Evolutionary conservation across 1,140 invertebrate genomes (phyloP).

Genomic region (Thaumatotibia leucotreta): DNA sequence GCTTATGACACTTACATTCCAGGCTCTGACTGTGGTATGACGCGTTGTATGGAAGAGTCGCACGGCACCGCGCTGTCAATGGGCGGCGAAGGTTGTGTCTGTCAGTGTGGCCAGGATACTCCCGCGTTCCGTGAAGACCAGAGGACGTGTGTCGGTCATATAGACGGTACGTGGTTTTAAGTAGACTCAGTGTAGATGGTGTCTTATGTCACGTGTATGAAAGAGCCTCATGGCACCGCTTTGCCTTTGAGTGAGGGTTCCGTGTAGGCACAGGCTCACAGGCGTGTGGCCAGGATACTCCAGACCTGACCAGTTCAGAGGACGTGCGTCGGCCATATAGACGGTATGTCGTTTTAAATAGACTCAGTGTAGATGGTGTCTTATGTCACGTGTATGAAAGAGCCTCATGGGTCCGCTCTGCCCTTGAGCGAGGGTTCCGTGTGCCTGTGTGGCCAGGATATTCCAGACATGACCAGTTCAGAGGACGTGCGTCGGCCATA

Average conservation of each 20-base stretch:
- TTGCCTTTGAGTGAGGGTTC: too few relatives aligned
- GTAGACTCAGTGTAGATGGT: background rate
- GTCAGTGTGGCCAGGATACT: slow-evolving; percentile 70
- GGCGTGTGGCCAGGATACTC: slow-evolving; percentile 67
- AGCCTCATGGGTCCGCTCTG: too few relatives aligned
- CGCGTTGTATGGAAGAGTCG: slow-evolving; percentile 67
- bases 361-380: background rate
- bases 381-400: too few relatives aligned
- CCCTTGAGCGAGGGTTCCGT: too few relatives aligned
- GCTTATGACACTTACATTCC: too few relatives aligned
- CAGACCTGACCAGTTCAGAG: slow-evolving; percentile 76
- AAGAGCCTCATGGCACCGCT: too few relatives aligned
- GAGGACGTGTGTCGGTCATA: slow-evolving; percentile 71
- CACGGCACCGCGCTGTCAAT: slow-evolving; percentile 65
- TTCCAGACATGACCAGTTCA: slow-evolving; percentile 77
- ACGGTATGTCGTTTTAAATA: slow-evolving; percentile 63
- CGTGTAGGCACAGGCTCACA: too few relatives aligned
- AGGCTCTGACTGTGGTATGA: slow-evolving; percentile 69
- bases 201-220: too few relatives aligned
- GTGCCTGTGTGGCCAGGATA: slow-evolving; percentile 67
- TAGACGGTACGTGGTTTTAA: slow-evolving; percentile 72
- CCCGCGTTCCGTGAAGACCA: slow-evolving; percentile 77
- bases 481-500: slow-evolving; percentile 71
- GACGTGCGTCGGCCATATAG: slow-evolving; percentile 74
- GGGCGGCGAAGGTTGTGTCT: slow-evolving; percentile 55